Conservation (phyloP, 2,797 vertebrate genomes). For the Thalassophryne amazonica region DNA sequence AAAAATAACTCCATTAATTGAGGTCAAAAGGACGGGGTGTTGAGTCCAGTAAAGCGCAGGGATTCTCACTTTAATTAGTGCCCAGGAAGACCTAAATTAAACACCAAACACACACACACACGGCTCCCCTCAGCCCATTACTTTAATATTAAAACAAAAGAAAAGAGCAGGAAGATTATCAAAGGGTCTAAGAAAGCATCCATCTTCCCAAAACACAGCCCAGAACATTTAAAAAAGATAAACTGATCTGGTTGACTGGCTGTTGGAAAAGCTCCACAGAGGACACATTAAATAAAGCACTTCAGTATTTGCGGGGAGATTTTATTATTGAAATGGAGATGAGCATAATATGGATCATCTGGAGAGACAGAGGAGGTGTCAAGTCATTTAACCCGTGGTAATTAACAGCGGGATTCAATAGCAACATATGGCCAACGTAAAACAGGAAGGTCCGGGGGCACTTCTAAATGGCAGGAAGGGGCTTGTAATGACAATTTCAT, state of each 20-base stretch:
- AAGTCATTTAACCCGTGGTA: conserved; percentile 71
- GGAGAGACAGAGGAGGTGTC: conserved; percentile 58
- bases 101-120: conserved; percentile 58
- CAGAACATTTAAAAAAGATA: conserved; percentile 42
- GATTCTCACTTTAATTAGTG: conserved; percentile 82
- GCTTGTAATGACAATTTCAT: conserved; percentile 67
- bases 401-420: conserved; percentile 64
- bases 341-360: conserved; percentile 53
- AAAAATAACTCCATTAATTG: conserved; percentile 81
- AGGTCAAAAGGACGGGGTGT: conserved; percentile 70
- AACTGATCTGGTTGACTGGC: conserved; percentile 24
- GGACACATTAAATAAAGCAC: conserved; percentile 45
- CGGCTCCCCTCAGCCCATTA: conserved; percentile 71
- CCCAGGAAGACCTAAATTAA: conserved; percentile 79
- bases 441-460: conserved; percentile 50
- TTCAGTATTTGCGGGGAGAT: conserved; percentile 12
- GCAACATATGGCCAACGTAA: conserved; percentile 63
- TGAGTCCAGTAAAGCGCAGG: conserved; percentile 69
- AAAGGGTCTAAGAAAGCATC: conserved; percentile 49
- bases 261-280: conserved; percentile 45
- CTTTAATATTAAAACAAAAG: conserved; percentile 64
- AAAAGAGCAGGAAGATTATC: conserved; percentile 46
- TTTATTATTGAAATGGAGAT: conserved; percentile 52
- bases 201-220: conserved; percentile 56
- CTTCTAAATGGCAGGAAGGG: conserved; percentile 40